phyloP scores from a whole-genome alignment of 2,113 vertebrate genomes.

The Ellobius talpinus region DNA sequence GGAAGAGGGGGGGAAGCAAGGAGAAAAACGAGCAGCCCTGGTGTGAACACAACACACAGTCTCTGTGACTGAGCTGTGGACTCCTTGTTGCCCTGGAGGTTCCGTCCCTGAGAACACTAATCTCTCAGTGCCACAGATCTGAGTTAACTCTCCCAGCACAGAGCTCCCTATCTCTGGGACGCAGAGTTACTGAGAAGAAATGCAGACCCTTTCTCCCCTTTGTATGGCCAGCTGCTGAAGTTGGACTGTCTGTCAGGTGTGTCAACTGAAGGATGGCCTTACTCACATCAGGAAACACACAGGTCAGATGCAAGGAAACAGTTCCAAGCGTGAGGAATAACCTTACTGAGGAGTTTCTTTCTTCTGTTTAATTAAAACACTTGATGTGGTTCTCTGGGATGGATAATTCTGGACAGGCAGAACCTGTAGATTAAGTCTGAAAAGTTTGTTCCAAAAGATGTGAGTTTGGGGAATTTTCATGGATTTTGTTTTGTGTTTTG shows the following conservation, averaged over 20 bases:
- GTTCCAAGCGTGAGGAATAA: background rate
- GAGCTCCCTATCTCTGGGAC: background rate
- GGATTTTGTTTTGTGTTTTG: background rate
- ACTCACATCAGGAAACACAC: background rate
- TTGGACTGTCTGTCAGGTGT: background rate
- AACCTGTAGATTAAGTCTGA: background rate
- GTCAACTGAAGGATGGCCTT: background rate
- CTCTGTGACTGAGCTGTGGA: background rate
- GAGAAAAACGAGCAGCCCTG: background rate
- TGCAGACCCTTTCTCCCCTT: background rate
- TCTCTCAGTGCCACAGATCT: background rate
- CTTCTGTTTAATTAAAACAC: slow-evolving; percentile 3
- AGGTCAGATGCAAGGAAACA: background rate
- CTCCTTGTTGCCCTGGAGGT: background rate
- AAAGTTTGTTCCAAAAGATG: background rate
- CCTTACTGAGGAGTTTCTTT: background rate
- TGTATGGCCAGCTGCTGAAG: background rate
- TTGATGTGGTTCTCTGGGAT: background rate
- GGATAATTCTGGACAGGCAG: background rate
- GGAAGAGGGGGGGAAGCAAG: background rate
- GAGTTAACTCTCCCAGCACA: background rate
- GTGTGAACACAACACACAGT: background rate
- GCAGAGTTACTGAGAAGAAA: background rate
- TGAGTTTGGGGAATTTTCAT: background rate
- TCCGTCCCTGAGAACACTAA: background rate